phyloP scores from a whole-genome alignment of 2,888 invertebrate species.

The Thera obeliscata region DNA sequence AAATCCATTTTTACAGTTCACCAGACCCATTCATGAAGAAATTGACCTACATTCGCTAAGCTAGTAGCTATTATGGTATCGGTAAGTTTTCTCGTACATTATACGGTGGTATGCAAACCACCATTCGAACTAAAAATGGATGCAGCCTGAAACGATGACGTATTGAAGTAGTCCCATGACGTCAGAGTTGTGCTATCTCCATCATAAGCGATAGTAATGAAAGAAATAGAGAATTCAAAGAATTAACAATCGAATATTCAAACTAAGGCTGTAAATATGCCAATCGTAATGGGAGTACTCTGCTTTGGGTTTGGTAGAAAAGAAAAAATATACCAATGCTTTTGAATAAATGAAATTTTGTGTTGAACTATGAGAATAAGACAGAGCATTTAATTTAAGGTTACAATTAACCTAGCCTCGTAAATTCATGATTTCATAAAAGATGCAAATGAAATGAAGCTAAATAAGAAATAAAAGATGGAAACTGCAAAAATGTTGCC shows the following conservation, averaged over 20 bases:
- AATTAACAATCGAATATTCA: conserved; percentile 46
- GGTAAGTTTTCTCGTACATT: conserved; percentile 2
- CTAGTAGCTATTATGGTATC: conserved; percentile 30
- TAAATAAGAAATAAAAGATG: background rate
- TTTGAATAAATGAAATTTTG: conserved; percentile 14
- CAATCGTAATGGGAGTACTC: conserved; percentile 21
- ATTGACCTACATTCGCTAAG: conserved; percentile 52
- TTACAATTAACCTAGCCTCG: conserved; percentile 10
- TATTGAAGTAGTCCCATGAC: conserved; percentile 55
- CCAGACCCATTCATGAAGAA: conserved; percentile 51
- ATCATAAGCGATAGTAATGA: conserved; percentile 42
- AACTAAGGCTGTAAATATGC: conserved; percentile 32
- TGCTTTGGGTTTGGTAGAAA: conserved; percentile 7
- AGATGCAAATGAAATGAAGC: conserved; percentile 1
- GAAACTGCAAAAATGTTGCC: background rate
- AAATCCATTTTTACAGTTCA: conserved; percentile 48
- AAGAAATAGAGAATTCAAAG: conserved; percentile 53
- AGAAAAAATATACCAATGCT: conserved; percentile 9
- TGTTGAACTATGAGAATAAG: background rate
- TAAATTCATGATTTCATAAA: conserved; percentile 29
- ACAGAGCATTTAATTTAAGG: background rate
- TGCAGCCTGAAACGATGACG: conserved; percentile 48
- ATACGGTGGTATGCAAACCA: conserved; percentile 28
- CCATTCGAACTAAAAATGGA: background rate
- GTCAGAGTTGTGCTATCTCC: conserved; percentile 56